A percentile compares a stretch with the other conserved stretches of the same genome.
Conservation (phyloP, 2,888 invertebrate genomes). For the Iselma pallidipennis region DNA sequence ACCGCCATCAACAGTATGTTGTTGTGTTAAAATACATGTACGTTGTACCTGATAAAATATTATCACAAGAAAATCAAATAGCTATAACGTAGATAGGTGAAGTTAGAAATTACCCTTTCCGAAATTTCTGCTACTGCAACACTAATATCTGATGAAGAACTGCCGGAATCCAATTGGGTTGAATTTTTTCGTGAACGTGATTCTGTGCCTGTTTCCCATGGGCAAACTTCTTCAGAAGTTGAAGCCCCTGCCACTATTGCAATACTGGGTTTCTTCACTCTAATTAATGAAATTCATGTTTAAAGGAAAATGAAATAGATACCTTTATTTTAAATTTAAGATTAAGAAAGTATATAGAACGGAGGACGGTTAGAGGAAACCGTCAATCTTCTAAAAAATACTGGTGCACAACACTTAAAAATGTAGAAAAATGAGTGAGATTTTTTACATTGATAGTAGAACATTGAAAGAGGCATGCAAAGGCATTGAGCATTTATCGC, state of each 20-base stretch:
- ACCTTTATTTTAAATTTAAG: background rate
- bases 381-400: constrained; percentile 10
- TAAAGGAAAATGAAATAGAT: background rate
- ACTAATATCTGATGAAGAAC: constrained; percentile 77
- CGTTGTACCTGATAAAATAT: constrained; percentile 61
- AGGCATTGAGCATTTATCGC: background rate
- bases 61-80: constrained; percentile 28
- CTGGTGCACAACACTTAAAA: constrained; percentile 29
- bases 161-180: constrained; percentile 68
- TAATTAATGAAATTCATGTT: constrained; percentile 22
- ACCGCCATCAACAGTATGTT: constrained; percentile 69
- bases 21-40: constrained; percentile 66
- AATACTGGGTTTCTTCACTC: constrained; percentile 54
- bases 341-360: constrained; percentile 9
- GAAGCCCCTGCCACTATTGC: constrained; percentile 53
- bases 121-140: constrained; percentile 51
- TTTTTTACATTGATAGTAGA: background rate
- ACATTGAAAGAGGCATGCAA: background rate
- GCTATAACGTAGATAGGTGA: background rate
- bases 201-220: constrained; percentile 57
- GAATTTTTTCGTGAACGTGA: constrained; percentile 65
- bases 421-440: background rate
- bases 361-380: constrained; percentile 4
- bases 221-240: constrained; percentile 63
- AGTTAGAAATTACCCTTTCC: constrained; percentile 34